Conservation (phyloP, 2,797 vertebrate genomes). For the Momotus momota region DNA sequence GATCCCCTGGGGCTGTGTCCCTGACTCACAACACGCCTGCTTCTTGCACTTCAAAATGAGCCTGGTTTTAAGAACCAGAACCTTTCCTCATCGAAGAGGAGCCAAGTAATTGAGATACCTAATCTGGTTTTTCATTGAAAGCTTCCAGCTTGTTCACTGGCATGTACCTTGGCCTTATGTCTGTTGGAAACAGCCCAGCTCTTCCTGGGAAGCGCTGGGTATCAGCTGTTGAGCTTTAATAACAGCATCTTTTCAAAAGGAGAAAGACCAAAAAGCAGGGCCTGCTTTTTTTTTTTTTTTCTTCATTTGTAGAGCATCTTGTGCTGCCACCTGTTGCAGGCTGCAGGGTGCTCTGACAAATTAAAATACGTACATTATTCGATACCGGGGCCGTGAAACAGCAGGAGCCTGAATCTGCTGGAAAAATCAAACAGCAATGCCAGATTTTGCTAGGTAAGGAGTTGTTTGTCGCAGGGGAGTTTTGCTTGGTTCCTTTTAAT, state of each 20-base stretch:
- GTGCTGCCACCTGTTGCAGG: slow-evolving; percentile 24
- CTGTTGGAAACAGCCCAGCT: slow-evolving; percentile 7
- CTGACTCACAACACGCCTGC: fast-evolving
- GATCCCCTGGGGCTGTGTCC: background rate
- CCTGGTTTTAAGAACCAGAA: background rate
- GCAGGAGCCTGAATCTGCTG: background rate
- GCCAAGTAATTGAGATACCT: background rate
- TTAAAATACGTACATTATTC: background rate
- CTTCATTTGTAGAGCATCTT: background rate
- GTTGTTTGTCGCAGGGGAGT: background rate
- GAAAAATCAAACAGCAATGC: background rate
- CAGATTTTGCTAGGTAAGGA: background rate
- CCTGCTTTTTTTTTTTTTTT: background rate
- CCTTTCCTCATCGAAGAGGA: background rate
- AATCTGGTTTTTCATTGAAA: slow-evolving; percentile 6
- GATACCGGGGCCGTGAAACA: background rate
- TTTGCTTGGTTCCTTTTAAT: background rate
- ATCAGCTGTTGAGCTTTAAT: slow-evolving; percentile 40
- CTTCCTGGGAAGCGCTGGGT: background rate
- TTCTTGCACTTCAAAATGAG: background rate
- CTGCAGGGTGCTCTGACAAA: background rate
- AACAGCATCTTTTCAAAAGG: background rate
- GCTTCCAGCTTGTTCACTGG: background rate
- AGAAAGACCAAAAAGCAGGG: background rate
- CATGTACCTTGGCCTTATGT: background rate